A percentile compares a stretch with the other conserved stretches of the same genome.
Conservation (phyloP, 92 coral and sea anemone species). For the Hydrozoanthus gracilis region DNA sequence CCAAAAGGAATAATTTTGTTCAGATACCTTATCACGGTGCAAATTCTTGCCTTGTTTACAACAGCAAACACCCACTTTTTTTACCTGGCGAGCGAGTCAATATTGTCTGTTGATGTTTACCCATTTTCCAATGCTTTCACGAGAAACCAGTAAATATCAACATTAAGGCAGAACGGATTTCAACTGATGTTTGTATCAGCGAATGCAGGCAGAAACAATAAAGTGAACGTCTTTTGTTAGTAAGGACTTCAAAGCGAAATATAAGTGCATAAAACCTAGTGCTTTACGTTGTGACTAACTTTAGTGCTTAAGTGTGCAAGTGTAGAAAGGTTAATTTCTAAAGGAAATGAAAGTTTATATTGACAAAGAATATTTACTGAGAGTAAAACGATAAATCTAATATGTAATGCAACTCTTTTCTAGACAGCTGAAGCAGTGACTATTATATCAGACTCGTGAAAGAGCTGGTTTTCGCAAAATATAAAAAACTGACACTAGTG, state of each 20-base stretch:
- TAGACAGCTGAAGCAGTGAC: too few species aligned
- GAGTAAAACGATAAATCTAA: too few species aligned
- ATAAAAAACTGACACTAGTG: too few species aligned
- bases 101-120: constrained; percentile 45
- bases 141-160: constrained; percentile 29
- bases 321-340: neutral
- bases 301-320: constrained; percentile 16
- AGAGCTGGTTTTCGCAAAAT: too few species aligned
- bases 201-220: constrained; percentile 5
- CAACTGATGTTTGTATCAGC: constrained; percentile 5
- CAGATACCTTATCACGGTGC: constrained; percentile 45
- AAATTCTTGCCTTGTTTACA: constrained; percentile 42
- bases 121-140: neutral
- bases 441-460: too few species aligned
- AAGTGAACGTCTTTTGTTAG: constrained; percentile 13
- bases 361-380: neutral
- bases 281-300: neutral
- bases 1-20: constrained; percentile 42
- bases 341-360: too few species aligned
- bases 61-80: constrained; percentile 54
- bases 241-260: neutral
- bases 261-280: constrained; percentile 5
- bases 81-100: constrained; percentile 56
- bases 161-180: constrained; percentile 41
- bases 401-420: too few species aligned